Evolutionary conservation across 35 echinoderm and acorn worm species (phyloP).

Genomic region (Apostichopus japonicus): DNA sequence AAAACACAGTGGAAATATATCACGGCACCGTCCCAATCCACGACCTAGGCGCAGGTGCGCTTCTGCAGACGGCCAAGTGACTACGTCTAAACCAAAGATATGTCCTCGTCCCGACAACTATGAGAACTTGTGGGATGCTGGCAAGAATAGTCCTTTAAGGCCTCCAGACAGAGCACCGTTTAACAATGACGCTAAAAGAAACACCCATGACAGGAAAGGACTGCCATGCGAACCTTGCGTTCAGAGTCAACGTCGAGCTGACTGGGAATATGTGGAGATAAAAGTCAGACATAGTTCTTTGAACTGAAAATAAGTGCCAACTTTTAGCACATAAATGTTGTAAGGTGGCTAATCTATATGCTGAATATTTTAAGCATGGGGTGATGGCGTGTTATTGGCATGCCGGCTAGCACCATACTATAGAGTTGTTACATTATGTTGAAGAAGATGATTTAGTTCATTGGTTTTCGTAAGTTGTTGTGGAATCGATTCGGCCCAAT

Average conservation of each 20-base stretch:
- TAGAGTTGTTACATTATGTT: too few species aligned
- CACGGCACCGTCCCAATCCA: not conserved
- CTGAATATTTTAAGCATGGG: too few species aligned
- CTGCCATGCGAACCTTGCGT: not conserved
- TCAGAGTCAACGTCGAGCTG: not conserved
- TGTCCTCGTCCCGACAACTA: not conserved
- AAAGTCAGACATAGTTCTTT: not conserved
- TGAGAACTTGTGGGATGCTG: not conserved
- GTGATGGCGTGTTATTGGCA: too few species aligned
- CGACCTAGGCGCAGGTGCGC: not conserved
- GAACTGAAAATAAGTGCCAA: not conserved
- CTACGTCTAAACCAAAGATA: not conserved
- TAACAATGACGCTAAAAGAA: not conserved
- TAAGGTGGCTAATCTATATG: too few species aligned
- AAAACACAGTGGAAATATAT: not conserved
- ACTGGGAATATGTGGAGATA: constrained; percentile 7
- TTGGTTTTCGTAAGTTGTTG: too few species aligned
- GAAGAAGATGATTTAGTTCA: too few species aligned
- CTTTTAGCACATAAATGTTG: not conserved
- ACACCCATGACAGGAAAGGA: too few species aligned
- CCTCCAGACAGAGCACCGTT: not conserved
- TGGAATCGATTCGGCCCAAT: too few species aligned
- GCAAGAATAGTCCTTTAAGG: not conserved
- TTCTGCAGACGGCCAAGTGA: not conserved
- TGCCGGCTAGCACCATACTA: too few species aligned